Evolutionary conservation across 1,140 invertebrate genomes (phyloP), one percentile per base, ranked within the genome.

Genomic region (Eciton burchellii): DNA sequence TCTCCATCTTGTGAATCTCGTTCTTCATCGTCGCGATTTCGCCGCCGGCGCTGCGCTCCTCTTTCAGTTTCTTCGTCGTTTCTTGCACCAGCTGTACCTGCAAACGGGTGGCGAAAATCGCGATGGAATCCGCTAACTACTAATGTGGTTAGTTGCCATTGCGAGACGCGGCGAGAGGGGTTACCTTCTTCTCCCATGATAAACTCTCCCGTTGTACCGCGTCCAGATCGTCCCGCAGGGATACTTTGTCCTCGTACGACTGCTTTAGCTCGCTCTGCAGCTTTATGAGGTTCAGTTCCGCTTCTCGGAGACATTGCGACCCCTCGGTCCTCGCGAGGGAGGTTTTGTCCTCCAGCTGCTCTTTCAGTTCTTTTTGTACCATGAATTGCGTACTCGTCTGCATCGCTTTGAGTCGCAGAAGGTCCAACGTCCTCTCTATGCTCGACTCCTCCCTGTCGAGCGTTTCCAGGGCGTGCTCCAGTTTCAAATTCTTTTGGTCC

Each of bases 1-100:
- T 96, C 92, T 97, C 95, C 97, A 98, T 98, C 87, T 96, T 95
- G 89, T 97, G 97, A 90, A 98, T 97, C 94, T 97, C 97, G 66
- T 94, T 94, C 91, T 95, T 97, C 96, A 98, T 97, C 16, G 93
- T 93, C 9, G 95, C 95, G 62, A 97, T 95, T 91, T 97, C 97
- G 1, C 96, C 96, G 24, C 92, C 94, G n/a, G 94, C 92, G n/a
- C 95, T 94, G 71, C 95, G 95, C 79, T 96, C 96, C 54, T 95
- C 94, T 77, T 96, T 95, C 6, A 97, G 94, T 81, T 94, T 95
- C 88, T 95, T 95, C 81, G 96, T 95, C 0, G 96, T 95, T 90
- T 97, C 96, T 54, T 95, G 94, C 3, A 96, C 95, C 83, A 97
- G 89, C 89, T 96, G 95, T 62, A 96, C 94, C 95, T 95, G n/a